Conservation (phyloP, 2,113 vertebrate species). For the Okapia johnstoni region DNA sequence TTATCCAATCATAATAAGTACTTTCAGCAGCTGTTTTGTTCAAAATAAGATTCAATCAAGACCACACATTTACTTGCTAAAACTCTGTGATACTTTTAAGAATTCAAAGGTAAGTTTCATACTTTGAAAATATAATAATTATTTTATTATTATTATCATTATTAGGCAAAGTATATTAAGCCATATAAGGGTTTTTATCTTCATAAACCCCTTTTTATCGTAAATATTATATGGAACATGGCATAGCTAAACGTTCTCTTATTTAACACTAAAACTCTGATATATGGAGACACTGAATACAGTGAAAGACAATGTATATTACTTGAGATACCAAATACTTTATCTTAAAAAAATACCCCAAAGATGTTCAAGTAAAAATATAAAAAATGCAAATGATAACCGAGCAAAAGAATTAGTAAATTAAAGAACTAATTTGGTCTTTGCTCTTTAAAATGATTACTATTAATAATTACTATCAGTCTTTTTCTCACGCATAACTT, state of each 20-base stretch:
- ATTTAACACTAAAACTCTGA: neutral
- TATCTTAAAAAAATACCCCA: neutral
- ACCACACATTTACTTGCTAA: neutral
- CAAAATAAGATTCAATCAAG: neutral
- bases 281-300: neutral
- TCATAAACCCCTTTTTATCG: neutral
- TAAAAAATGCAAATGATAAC: neutral
- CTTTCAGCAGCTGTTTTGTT: neutral
- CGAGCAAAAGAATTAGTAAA: neutral
- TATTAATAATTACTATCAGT: neutral
- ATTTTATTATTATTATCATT: neutral
- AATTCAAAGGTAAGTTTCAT: neutral
- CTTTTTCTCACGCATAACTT: conserved; percentile 11
- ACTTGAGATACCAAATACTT: neutral
- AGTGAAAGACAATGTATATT: neutral
- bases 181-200: neutral
- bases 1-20: neutral
- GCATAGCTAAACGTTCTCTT: neutral
- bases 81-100: neutral
- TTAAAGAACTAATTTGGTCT: conserved; percentile 3
- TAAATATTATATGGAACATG: neutral
- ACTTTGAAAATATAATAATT: neutral
- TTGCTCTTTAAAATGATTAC: neutral
- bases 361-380: neutral
- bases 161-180: neutral